phyloP scores from a whole-genome alignment of 1,140 invertebrate genomes.

The Zaprionus nigranus region DNA sequence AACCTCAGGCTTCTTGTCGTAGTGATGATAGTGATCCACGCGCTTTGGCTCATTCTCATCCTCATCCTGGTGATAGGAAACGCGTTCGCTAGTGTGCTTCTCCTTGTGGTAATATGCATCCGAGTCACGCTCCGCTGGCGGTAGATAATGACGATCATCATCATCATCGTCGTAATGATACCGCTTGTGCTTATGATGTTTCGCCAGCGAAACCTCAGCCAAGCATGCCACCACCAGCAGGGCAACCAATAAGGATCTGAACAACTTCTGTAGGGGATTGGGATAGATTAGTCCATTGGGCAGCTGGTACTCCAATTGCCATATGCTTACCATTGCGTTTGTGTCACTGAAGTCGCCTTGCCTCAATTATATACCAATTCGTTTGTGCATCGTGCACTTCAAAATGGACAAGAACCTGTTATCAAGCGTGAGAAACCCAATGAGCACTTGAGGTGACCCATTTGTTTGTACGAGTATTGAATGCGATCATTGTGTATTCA shows the following conservation, averaged over 20 bases:
- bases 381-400: conserved; percentile 11
- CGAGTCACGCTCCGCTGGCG: conserved; percentile 25
- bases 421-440: conserved; percentile 67
- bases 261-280: conserved; percentile 33
- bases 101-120: conserved; percentile 64
- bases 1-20: conserved; percentile 68
- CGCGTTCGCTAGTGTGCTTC: conserved; percentile 67
- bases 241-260: conserved; percentile 43
- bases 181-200: conserved; percentile 61
- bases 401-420: conserved; percentile 56
- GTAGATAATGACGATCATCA: conserved; percentile 63
- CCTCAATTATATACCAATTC: conserved; percentile 43
- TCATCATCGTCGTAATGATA: conserved; percentile 58
- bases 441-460: conserved; percentile 55
- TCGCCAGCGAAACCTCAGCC: conserved; percentile 55
- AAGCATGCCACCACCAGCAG: conserved; percentile 48
- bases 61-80: conserved; percentile 64
- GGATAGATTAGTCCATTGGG: not conserved
- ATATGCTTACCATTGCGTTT: conserved; percentile 40
- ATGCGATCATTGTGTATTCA: conserved; percentile 56
- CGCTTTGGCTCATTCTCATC: conserved; percentile 58
- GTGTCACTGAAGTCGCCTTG: conserved; percentile 6
- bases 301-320: conserved; percentile 15
- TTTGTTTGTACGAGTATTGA: conserved; percentile 61
- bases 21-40: conserved; percentile 71